These are phyloP conservation scores for Globodera rostochiensis DNA, from an alignment of 1,140 invertebrate genomes.

Conservation along the genomic window DNA sequence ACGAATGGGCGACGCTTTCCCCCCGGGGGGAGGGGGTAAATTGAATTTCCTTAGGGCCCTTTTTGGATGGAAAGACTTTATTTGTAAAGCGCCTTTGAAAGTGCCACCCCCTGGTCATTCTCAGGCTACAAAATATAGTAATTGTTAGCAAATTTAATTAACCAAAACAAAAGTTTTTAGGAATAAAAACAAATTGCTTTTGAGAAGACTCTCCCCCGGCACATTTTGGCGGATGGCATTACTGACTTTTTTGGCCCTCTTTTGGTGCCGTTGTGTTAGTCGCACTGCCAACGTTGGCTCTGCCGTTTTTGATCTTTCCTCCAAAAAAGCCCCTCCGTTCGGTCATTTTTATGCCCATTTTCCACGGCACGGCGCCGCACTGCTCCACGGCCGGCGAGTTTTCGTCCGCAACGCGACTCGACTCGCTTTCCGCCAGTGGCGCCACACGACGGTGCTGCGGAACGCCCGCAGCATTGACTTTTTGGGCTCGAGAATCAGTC, in stretches of 20 bases:
- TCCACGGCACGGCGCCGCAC: background rate
- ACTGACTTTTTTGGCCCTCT: background rate
- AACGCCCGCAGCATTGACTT: background rate
- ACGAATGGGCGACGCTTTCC: background rate
- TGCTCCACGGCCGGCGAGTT: constrained; percentile 29
- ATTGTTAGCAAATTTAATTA: too few relatives aligned
- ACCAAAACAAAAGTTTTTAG: too few relatives aligned
- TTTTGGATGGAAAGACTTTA: background rate
- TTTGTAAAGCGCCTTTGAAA: background rate
- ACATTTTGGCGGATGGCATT: too few relatives aligned
- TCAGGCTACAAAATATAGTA: too few relatives aligned
- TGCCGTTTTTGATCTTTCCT: constrained; percentile 1
- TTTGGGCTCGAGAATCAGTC: background rate
- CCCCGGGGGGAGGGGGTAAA: background rate
- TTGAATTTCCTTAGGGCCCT: background rate
- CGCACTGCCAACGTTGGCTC: background rate
- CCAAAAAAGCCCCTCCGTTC: background rate
- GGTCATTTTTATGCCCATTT: background rate
- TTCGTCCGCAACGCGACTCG: constrained; percentile 16
- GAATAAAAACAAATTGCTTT: too few relatives aligned
- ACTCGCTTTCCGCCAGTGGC: constrained; percentile 34
- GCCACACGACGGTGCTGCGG: background rate
- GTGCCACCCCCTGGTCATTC: too few relatives aligned
- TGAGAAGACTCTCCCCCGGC: too few relatives aligned
- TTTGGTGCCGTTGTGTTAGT: background rate